Percentiles rank a stretch among this genome's conserved stretches.
phyloP scores from a whole-genome alignment of 92 coral and sea anemone genomes.

The Hydrozoanthus gracilis region DNA sequence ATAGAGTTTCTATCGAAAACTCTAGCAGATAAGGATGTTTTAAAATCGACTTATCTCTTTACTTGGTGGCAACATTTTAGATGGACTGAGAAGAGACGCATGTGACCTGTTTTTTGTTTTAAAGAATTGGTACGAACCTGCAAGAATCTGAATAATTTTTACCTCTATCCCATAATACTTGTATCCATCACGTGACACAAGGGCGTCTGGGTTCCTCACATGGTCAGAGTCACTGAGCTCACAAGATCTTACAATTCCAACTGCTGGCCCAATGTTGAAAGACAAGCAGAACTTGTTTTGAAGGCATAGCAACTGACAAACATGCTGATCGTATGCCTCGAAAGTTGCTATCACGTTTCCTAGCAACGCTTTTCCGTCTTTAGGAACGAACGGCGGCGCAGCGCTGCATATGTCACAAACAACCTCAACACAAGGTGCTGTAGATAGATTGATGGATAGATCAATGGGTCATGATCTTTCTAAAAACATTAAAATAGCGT shows the following conservation, averaged over 20 bases:
- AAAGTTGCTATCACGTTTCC: conserved; percentile 23
- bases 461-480: too few species aligned
- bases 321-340: neutral
- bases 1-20: too few species aligned
- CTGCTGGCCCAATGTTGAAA: conserved; percentile 17
- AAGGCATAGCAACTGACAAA: conserved; percentile 6
- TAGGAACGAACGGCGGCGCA: neutral
- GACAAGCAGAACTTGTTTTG: conserved; percentile 6
- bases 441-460: too few species aligned
- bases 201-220: neutral
- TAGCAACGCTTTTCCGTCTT: neutral
- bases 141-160: neutral
- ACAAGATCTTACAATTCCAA: neutral
- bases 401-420: neutral
- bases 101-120: too few species aligned
- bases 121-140: too few species aligned
- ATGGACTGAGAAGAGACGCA: too few species aligned
- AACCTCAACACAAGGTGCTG: neutral
- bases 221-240: conserved; percentile 30
- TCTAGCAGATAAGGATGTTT: too few species aligned
- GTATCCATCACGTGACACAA: conserved; percentile 9
- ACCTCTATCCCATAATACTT: conserved; percentile 15
- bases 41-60: too few species aligned
- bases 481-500: too few species aligned
- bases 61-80: too few species aligned